Base-by-base conservation (phyloP, 92 coral and sea anemone species). In the Muricea muricata region DNA sequence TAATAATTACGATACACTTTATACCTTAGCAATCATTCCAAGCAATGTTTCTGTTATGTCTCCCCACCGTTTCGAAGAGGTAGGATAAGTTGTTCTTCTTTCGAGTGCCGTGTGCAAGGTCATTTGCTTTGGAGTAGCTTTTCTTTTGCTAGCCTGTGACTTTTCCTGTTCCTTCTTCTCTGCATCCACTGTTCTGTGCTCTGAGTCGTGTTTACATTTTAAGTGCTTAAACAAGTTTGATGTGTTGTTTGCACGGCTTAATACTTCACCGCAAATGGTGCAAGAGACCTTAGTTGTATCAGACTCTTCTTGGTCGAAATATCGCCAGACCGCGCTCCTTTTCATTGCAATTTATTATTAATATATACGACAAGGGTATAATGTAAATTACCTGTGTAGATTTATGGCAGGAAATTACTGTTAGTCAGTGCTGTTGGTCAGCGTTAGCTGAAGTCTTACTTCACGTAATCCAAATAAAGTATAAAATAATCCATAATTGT, bases 321-420 rank as follows among this genome's bases (percentile, higher is more conserved):
- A 82, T 48, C 46, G 41, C 86, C 86, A 82, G 7, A 69, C 86
- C 28, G 86, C 86, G 5, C 79, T 82, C 67, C 79, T 48, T 50
- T 66, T 63, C 37, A 63, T 63, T 20, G 39, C 70, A 26, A 63
- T 21, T n/a, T 45, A 45, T 17, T 37, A 37, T 4, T 37, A 37
- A 4, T 4, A 37, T 37, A 37, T 37, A 37, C 42, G 9, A 37
- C 9, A 4, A 37, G n/a, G n/a, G n/a, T n/a, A n/a, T n/a, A n/a
- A n/a, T 23, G 1, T 17, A 54, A 17, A 18, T 3, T 39, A 5
- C 45, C 45, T n/a, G n/a, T n/a, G n/a, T n/a, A n/a, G n/a, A n/a
- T n/a, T n/a, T n/a, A n/a, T n/a, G n/a, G 45, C 45, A 4, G 45
- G 45, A 39, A 45, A 8, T 2, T 45, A 45, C 50, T 45, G 50